Base-by-base conservation (phyloP, 2,888 invertebrate genomes). In the Mycalesis mineus region DNA sequence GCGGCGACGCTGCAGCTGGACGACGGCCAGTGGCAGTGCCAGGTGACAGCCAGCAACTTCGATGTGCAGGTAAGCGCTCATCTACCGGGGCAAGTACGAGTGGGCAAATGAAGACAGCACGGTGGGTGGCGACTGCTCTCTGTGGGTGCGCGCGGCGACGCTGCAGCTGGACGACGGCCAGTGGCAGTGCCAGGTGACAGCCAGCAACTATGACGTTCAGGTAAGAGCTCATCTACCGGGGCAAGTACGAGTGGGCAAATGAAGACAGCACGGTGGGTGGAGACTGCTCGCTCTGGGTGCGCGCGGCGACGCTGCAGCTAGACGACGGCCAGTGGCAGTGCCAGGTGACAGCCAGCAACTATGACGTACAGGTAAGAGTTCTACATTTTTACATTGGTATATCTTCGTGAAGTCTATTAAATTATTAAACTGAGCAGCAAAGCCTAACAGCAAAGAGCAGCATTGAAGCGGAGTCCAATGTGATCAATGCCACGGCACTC, bases 101-200 rank as follows among this genome's bases (percentile, higher is more conserved):
- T 96, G 96, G 96, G 94, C 93, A 7, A 93, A 94, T 51, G 92
- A 92, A 61, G 80, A 86, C 70, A 89, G 88, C 56, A 82, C 88
- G 0, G 78, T 81, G 1, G 91, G 91, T 1, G 95, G 95, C 2
- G 97, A 97, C 84, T 97, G 97, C 83, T 96, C 96, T 52, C 91
- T 97, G 60, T 95, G 95, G 94, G 94, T 97, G 64, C 91, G 95
- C 63, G 93, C 95, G 42, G 95, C 96, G 45, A 94, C 95, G 40
- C 84, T 96, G 58, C 95, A 96, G 77, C 94, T 96, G 65, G 97
- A 97, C 73, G 96, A 97, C 73, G 97, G 97, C 2, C 93, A 94
- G 68, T 97, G 97, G 97, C 96, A 96, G 84, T 97, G 97, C 77
- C 97, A 97, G 84, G 96, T 97, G 65, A 96, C 96, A n/a, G 95